A percentile compares a stretch with the other conserved stretches of the same genome.
Evolutionary conservation across 2,797 vertebrate species (phyloP).

Genomic region (Acanthiza pusilla): DNA sequence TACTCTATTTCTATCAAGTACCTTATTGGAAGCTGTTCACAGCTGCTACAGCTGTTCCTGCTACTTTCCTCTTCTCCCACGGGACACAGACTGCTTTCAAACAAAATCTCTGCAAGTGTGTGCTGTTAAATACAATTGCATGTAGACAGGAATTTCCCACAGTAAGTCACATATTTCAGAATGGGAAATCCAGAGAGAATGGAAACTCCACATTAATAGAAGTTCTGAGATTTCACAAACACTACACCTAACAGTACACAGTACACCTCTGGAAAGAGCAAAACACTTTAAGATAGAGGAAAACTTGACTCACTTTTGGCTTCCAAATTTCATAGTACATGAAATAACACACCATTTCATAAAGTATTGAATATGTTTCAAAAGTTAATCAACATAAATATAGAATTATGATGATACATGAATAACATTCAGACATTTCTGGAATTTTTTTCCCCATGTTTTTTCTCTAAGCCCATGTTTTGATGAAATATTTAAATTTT

Average conservation of each 20-base stretch:
- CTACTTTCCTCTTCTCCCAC: not conserved
- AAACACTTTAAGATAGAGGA: not conserved
- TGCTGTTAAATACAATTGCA: not conserved
- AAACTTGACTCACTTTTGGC: not conserved
- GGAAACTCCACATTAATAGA: not conserved
- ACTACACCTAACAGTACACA: not conserved
- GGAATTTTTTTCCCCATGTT: not conserved
- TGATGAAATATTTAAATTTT: not conserved
- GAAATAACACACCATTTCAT: not conserved
- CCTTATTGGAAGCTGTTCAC: not conserved
- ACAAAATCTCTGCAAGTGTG: not conserved
- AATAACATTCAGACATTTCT: not conserved
- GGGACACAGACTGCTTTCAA: not conserved
- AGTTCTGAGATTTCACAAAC: not conserved
- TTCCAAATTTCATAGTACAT: not conserved
- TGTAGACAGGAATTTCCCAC: not conserved
- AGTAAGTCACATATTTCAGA: not conserved
- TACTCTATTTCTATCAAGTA: not conserved
- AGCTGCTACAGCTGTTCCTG: not conserved
- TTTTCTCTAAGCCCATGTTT: not conserved
- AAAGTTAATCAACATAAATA: not conserved
- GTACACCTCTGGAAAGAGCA: not conserved
- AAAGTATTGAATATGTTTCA: not conserved
- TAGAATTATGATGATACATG: not conserved
- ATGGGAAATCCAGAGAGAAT: not conserved